Base-by-base conservation (phyloP, 30 jellyfish, hydroid and myxozoan species). In the Chironex yamaguchii region DNA sequence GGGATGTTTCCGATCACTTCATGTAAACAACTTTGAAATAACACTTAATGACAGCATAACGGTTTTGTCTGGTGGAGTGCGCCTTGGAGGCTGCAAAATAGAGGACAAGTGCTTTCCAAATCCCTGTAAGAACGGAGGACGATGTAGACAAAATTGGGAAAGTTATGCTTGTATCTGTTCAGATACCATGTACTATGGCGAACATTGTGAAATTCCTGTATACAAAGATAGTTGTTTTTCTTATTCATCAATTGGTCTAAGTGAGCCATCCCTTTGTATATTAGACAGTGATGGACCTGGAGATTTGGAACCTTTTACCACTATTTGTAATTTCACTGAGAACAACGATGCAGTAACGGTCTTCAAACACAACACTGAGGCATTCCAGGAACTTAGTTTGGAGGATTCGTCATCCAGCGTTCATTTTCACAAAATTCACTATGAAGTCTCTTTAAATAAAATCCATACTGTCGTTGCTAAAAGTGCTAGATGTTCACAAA, bases 111-210 rank as follows among this genome's bases (percentile, higher is more conserved):
- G 98, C 29, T 91, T 81, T 74, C 98, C 98, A 14, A 54, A 84
- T 23, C 98, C 98, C 1, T 91, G 98, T 36, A 85, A 80, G 4
- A 91, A 91, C 35, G 94, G 88, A 4, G 98, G 98, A 21, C 68
- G 82, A 1, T 91, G 98, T 65, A 53, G n/a, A n/a, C 98, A 91
- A 42, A 63, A 89, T 1, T 85, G 98, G 96, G 68, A 69, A 23
- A 88, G 86, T 17, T 72, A 78, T 65, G 89, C 76, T 6, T 91
- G 98, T 31, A 91, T 82, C 36, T 91, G 98, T 30, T 53, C 98
- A 4, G 54, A 69, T 53, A 91, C 96, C 2, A 67, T 76, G 29
- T 86, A 76, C 35, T 91, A 91, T 52, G 98, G 98, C 14, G 76
- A 62, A 32, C 81, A 85, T 27, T 91, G 98, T 49, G 89, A 80